These are phyloP conservation scores for Pissodes strobi DNA, from an alignment of 1,140 invertebrate genomes.

Conservation along the genomic window DNA sequence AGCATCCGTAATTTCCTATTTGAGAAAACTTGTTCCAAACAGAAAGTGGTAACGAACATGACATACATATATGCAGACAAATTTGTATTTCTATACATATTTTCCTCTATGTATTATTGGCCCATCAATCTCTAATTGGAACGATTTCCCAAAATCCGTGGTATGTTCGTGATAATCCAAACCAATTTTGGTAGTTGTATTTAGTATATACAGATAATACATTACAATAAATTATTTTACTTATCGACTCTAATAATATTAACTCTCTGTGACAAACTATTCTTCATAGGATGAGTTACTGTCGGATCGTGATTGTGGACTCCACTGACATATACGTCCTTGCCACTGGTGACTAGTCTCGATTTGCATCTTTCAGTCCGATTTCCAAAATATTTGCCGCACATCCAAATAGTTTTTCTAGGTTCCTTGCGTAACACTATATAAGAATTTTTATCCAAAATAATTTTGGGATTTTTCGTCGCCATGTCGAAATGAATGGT, in stretches of 20 bases:
- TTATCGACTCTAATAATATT: conserved; percentile 37
- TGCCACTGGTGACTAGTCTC: conserved; percentile 40
- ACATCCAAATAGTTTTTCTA: conserved; percentile 45
- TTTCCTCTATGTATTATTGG: neutral
- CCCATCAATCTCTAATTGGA: no score
- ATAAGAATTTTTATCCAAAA: conserved; percentile 40
- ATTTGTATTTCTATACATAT: conserved; percentile 14
- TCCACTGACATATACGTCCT: conserved; percentile 41
- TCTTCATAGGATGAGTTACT: conserved; percentile 31
- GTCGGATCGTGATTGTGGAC: conserved; percentile 41
- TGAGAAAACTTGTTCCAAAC: no score
- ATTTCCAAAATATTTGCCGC: conserved; percentile 39
- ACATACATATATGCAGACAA: neutral
- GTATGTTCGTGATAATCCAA: neutral
- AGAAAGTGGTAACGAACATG: no score
- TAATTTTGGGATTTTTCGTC: conserved; percentile 45
- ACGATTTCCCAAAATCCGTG: neutral
- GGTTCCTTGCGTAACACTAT: conserved; percentile 38
- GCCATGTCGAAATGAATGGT: conserved; percentile 43
- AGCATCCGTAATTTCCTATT: no score
- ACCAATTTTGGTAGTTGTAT: no score
- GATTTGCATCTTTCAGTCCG: conserved; percentile 43
- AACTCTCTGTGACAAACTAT: conserved; percentile 39
- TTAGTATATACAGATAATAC: no score
- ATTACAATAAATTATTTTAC: no score